Percentiles rank a stretch among this genome's conserved stretches.
phyloP scores from a whole-genome alignment of 2,113 vertebrate species.

The Cephalopholis sonnerati region DNA sequence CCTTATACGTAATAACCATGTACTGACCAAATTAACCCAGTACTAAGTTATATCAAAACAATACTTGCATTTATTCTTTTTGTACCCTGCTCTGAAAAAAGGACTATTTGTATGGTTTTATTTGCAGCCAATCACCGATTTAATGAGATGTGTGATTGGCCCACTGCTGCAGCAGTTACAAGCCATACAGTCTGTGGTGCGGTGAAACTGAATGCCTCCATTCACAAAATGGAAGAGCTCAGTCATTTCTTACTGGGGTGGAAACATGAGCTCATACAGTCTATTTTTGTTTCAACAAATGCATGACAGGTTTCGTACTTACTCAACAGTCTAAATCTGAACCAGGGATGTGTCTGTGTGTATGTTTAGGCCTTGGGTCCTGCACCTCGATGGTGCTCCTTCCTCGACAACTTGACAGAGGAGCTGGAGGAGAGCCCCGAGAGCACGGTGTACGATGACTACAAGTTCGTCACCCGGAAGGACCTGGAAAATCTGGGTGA shows the following conservation, averaged over 20 bases:
- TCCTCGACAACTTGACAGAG: constrained; percentile 96
- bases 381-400: constrained; percentile 97
- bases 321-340: constrained; percentile 44
- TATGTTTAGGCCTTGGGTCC: constrained; percentile 91
- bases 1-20: too few relatives aligned
- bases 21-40: too few relatives aligned
- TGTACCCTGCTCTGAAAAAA: too few relatives aligned
- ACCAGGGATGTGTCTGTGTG: background rate
- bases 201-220: too few relatives aligned
- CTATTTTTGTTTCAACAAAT: constrained; percentile 50
- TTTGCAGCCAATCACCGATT: too few relatives aligned
- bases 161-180: too few relatives aligned
- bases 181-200: too few relatives aligned
- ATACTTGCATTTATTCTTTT: too few relatives aligned
- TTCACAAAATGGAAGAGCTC: background rate
- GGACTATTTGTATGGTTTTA: too few relatives aligned
- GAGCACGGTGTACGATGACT: constrained; percentile 97
- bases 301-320: constrained; percentile 7
- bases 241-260: background rate
- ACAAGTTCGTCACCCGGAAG: constrained; percentile 97
- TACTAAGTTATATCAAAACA: too few relatives aligned
- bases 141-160: too few relatives aligned
- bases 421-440: constrained; percentile 98
- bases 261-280: constrained; percentile 9
- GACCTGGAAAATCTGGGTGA: constrained; percentile 96